Base-by-base conservation (phyloP, 1,140 invertebrate species). In the Drosophila mojavensis region DNA sequence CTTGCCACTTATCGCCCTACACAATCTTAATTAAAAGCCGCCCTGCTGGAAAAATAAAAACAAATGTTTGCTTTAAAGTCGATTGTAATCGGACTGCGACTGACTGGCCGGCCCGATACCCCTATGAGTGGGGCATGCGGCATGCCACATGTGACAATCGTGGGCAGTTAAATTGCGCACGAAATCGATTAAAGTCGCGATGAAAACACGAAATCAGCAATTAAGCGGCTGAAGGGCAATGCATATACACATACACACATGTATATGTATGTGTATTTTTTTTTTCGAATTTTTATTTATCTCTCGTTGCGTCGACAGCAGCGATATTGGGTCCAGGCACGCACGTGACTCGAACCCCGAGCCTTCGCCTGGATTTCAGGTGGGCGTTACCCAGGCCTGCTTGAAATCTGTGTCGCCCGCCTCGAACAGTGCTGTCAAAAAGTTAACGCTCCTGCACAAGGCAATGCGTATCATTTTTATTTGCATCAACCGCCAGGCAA, bases 11-110 rank as follows among this genome's bases (percentile, higher is more conserved):
- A 88, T 88, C 83, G 84, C 51, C 33, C 17, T 62, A 48, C 69
- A 72, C 84, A 79, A 88, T 88, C 83, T 88, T 89, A 88, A 88
- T 88, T 88, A 88, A 88, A 88, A 72, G 84, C 72, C 79, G 82
- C 64, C 75, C 81, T 59, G 45, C 20, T 58, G 60, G 63, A 45
- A 54, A 20, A 70, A 76, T 63, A 66, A 88, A 86, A 86, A 86
- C 83, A 88, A 88, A 88, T 88, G 83, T 89, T 88, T 89, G 77
- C 79, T 88, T 89, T 88, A 88, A 88, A 83, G 62, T 54, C 64
- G 81, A 85, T 85, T 62, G 66, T 26, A 54, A 78, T 75, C 81
- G 39, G 33, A 11, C 36, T 39, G 2, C 36, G 10, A 39, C 11
- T 13, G 36, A 39, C 36, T 39, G 36, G 36, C 36, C 36, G 6